Conservation (phyloP, 1,140 invertebrate genomes). For the Hyposmocoma kahamanoa region DNA sequence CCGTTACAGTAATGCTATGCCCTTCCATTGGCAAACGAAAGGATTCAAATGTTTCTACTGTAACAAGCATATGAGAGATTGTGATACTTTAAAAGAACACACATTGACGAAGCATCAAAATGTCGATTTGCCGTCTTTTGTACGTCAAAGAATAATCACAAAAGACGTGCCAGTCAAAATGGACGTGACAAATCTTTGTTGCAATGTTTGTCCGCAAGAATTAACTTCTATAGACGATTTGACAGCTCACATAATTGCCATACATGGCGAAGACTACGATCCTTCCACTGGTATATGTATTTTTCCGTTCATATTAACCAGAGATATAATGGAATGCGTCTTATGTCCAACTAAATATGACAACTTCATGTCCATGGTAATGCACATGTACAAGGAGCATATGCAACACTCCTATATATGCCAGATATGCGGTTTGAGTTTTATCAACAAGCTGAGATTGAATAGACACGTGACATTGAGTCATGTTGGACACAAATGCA, state of each 20-base stretch:
- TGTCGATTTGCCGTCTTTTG: conserved; percentile 27
- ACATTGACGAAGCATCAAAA: conserved; percentile 21
- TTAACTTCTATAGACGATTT: conserved; percentile 26
- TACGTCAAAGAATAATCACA: conserved; percentile 31
- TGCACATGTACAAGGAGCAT: conserved; percentile 42
- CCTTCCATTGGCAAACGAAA: conserved; percentile 41
- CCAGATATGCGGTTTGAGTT: conserved; percentile 40
- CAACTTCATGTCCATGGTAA: conserved; percentile 33
- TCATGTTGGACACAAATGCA: conserved; percentile 30
- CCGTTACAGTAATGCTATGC: conserved; percentile 32
- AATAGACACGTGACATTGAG: conserved; percentile 35
- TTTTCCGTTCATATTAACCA: conserved; percentile 34
- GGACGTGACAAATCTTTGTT: conserved; percentile 27
- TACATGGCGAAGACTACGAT: conserved; percentile 33
- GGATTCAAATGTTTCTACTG: conserved; percentile 46
- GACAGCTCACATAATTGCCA: conserved; percentile 23
- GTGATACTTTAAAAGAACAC: conserved; percentile 29
- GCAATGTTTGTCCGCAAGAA: conserved; percentile 24
- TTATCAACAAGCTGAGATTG: conserved; percentile 27
- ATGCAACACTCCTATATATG: conserved; percentile 30
- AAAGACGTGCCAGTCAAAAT: conserved; percentile 48
- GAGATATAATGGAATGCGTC: conserved; percentile 26
- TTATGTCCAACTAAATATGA: conserved; percentile 27
- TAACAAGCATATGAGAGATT: conserved; percentile 32
- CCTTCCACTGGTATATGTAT: conserved; percentile 19